phyloP scores from a whole-genome alignment of 2,888 invertebrate species.

The Cephus sareptanus region DNA sequence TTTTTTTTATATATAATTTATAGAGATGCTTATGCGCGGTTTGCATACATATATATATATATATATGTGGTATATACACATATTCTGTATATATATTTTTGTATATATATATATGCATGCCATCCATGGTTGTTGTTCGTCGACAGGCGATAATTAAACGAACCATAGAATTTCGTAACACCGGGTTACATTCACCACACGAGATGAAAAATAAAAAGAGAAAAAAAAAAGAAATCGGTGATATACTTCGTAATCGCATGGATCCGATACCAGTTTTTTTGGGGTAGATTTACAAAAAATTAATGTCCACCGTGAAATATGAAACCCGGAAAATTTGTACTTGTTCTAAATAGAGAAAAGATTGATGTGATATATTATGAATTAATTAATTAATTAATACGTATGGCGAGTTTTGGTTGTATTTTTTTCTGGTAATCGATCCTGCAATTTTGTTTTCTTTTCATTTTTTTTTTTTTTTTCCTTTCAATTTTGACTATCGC shows the following conservation, averaged over 20 bases:
- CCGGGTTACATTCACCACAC: not conserved
- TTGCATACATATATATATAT: slow-evolving; percentile 6
- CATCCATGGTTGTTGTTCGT: not conserved
- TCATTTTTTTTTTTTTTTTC: too few relatives aligned
- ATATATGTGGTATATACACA: not conserved
- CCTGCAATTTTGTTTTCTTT: too few relatives aligned
- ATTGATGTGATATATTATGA: too few relatives aligned
- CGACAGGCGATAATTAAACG: not conserved
- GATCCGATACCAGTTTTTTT: not conserved
- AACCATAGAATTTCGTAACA: not conserved
- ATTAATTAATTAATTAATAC: too few relatives aligned
- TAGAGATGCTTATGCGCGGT: slow-evolving; percentile 38
- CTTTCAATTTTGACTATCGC: too few relatives aligned
- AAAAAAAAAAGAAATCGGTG: not conserved
- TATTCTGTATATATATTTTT: not conserved
- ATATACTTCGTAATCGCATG: too few relatives aligned
- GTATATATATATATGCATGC: not conserved
- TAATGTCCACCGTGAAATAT: too few relatives aligned
- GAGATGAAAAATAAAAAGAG: not conserved
- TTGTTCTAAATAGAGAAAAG: too few relatives aligned
- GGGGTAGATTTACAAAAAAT: not conserved
- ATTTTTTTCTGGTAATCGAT: too few relatives aligned
- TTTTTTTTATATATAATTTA: slow-evolving; percentile 35
- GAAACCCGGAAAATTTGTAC: too few relatives aligned
- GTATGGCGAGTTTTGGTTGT: too few relatives aligned